phyloP scores from a whole-genome alignment of 2,888 invertebrate genomes.

The Macrophya annulata region DNA sequence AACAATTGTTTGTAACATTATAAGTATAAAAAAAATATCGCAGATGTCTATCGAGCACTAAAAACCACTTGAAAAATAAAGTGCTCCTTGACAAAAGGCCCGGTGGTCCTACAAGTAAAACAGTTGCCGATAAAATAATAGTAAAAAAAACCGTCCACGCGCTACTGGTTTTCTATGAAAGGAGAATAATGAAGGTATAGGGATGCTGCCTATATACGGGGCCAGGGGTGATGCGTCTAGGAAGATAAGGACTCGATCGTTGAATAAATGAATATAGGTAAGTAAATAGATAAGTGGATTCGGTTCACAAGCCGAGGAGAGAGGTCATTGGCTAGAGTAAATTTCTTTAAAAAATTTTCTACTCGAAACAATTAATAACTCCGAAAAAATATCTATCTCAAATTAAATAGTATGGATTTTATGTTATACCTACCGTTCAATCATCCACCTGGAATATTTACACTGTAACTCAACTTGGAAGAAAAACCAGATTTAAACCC shows the following conservation, averaged over 20 bases:
- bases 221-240: constrained; percentile 49
- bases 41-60: constrained; percentile 72
- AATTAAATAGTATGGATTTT: background rate
- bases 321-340: constrained; percentile 4
- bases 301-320: background rate
- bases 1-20: background rate
- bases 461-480: constrained; percentile 14
- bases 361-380: constrained; percentile 14
- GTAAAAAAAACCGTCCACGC: constrained; percentile 54
- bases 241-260: constrained; percentile 47
- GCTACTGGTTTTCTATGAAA: constrained; percentile 54
- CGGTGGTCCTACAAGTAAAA: constrained; percentile 69
- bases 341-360: constrained; percentile 8
- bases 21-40: constrained; percentile 58
- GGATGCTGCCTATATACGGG: constrained; percentile 44
- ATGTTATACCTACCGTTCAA: background rate
- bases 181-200: constrained; percentile 34
- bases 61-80: constrained; percentile 73
- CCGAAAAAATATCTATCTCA: constrained; percentile 2
- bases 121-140: constrained; percentile 76
- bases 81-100: constrained; percentile 69
- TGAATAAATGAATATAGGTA: constrained; percentile 46
- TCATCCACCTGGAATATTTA: constrained; percentile 32
- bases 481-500: constrained; percentile 27
- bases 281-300: background rate